A percentile compares a stretch with the other conserved stretches of the same genome.
Evolutionary conservation across 2,797 vertebrate species (phyloP).

Genomic region (Ibycter americanus): DNA sequence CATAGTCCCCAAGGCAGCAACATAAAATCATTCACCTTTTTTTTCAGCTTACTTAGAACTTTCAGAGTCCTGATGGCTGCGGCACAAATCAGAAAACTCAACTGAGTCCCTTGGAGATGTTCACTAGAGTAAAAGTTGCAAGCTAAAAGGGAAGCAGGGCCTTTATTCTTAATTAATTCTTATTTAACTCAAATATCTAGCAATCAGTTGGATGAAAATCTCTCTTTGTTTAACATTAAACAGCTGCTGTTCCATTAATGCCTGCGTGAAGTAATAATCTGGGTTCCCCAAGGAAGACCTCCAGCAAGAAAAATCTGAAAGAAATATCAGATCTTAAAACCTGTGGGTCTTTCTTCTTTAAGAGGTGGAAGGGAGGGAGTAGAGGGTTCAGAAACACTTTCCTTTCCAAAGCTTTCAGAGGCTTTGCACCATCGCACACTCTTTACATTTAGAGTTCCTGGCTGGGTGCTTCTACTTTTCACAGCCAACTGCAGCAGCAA

Average conservation of each 20-base stretch:
- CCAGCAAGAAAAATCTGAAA: conserved; percentile 28
- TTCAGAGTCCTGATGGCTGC: not conserved
- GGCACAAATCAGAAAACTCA: not conserved
- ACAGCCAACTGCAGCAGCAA: not conserved
- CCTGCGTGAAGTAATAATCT: not conserved
- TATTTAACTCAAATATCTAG: conserved; percentile 52
- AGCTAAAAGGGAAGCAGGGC: not conserved
- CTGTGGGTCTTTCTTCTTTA: not conserved
- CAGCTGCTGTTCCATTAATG: conserved; percentile 41
- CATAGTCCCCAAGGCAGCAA: not conserved
- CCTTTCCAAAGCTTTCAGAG: not conserved
- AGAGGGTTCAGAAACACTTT: not conserved
- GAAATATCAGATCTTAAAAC: conserved; percentile 6
- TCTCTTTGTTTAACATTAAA: conserved; percentile 53
- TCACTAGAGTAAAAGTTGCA: not conserved
- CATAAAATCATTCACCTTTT: not conserved
- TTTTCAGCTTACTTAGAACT: not conserved
- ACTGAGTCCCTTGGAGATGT: not conserved
- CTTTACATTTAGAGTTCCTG: not conserved
- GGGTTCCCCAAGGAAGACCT: conserved; percentile 19
- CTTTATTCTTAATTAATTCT: conserved; percentile 48
- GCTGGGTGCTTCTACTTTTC: not conserved
- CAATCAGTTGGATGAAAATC: conserved; percentile 47
- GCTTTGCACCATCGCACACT: not conserved
- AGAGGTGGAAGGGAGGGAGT: not conserved